Base-by-base conservation (phyloP, 2,888 invertebrate genomes). In the Perizoma affinitatum region DNA sequence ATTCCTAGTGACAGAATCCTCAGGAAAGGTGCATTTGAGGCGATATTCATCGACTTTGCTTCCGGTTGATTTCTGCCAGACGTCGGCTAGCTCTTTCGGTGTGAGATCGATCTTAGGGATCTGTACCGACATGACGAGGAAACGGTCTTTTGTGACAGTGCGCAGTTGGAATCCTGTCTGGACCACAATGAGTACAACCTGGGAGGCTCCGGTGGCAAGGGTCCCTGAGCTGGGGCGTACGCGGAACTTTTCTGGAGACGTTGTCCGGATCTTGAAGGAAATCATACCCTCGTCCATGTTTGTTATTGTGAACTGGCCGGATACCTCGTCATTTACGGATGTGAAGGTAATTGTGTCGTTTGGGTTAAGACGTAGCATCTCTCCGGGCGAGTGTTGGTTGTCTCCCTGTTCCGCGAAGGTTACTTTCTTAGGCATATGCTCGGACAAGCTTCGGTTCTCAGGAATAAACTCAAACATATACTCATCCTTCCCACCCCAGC, bases 191-290 rank as follows among this genome's bases (percentile, higher is more conserved):
- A 93, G 93, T 0, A 98, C 94, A 0, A 93, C 92, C 43, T 94
- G 93, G 0, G 93, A 91, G 4, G 93, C 94, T 6, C 95, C 95
- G 0, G 95, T 94, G 1, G 92, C 87, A 54, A 98, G 82, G 5
- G 95, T 89, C 0, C 98, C 98, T 5, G 96, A 95, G 73, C 97
- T 97, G 0, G 98, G 98, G 54, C 97, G 94, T 1, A 99, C 99
- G 38, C 97, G 93, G 88, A 98, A 99, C 84, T 98, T 98, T 75
- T 98, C 98, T 0, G 98, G 99, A 0, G 98, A 96, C 4, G 98
- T 99, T 9, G 98, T 99, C 87, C 99, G 97, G 66, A 99, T 96
- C 96, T 98, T 90, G 50, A 93, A 93, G 1, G 87, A 90, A 0
- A 93, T 72, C 0, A 81, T 76, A 38, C 85, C 79, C 0, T 93